A percentile compares a stretch with the other conserved stretches of the same genome.
These are phyloP conservation scores for Campoletis sonorensis DNA, from an alignment of 1,140 invertebrate genomes.

Conservation along the genomic window DNA sequence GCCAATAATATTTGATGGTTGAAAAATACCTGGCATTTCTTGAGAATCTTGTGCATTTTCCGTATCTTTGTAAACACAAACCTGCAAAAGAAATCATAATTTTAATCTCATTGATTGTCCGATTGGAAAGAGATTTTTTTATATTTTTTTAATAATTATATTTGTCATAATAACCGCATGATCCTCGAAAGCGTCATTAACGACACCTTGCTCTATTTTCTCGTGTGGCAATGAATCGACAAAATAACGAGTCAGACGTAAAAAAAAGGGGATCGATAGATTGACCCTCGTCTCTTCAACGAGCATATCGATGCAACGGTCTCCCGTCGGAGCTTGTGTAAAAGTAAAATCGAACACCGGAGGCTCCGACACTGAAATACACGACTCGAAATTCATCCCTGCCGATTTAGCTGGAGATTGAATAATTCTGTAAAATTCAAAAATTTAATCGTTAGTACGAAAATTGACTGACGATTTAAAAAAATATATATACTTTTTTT, in stretches of 20 bases:
- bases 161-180: constrained; percentile 55
- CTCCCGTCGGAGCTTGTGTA: constrained; percentile 80
- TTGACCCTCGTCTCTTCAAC: constrained; percentile 86
- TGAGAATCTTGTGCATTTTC: constrained; percentile 42
- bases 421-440: constrained; percentile 79
- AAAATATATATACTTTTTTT: no score
- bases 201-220: constrained; percentile 79
- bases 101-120: background rate
- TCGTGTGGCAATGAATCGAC: constrained; percentile 81
- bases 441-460: constrained; percentile 22
- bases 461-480: no score
- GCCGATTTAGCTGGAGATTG: constrained; percentile 81
- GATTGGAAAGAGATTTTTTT: no score
- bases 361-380: constrained; percentile 81
- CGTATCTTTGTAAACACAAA: constrained; percentile 5
- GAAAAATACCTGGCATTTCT: constrained; percentile 48
- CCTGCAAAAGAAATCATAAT: background rate
- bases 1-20: background rate
- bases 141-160: background rate
- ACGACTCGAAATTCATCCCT: constrained; percentile 77
- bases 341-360: constrained; percentile 83
- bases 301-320: constrained; percentile 81
- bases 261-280: constrained; percentile 84
- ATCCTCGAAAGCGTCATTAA: constrained; percentile 82
- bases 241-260: constrained; percentile 82